A percentile compares a stretch with the other conserved stretches of the same genome.
Conservation (phyloP, 2,113 vertebrate species). For the Callospermophilus lateralis region DNA sequence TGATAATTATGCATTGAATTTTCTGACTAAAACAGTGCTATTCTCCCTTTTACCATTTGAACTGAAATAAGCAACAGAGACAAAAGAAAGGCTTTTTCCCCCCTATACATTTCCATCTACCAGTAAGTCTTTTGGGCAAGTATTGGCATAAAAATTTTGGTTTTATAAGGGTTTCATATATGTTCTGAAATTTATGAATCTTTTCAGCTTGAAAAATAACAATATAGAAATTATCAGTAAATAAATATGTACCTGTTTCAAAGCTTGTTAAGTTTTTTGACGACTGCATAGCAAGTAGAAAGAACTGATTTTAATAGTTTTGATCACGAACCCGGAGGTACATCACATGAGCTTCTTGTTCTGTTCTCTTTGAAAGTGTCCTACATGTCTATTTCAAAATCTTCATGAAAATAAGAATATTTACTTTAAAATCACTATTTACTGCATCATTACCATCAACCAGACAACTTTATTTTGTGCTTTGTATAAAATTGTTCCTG, state of each 20-base stretch:
- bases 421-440: not conserved
- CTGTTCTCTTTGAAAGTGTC: not conserved
- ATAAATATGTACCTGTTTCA: conserved; percentile 9
- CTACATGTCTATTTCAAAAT: not conserved
- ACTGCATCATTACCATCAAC: not conserved
- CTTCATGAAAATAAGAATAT: not conserved
- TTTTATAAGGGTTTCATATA: not conserved
- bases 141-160: not conserved
- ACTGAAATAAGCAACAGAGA: not conserved
- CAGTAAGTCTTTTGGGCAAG: not conserved
- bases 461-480: not conserved
- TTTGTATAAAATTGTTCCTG: not conserved
- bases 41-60: not conserved
- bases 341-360: not conserved
- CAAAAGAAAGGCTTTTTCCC: not conserved
- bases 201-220: conserved; percentile 31
- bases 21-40: not conserved
- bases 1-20: not conserved
- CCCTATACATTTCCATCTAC: not conserved
- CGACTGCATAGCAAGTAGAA: not conserved
- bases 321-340: not conserved
- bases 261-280: not conserved
- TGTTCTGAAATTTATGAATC: not conserved
- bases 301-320: not conserved
- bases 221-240: not conserved